Evolutionary conservation across 2,113 vertebrate species (phyloP), one percentile per base, ranked within the genome.

Genomic region (Gorsachius goisagi): DNA sequence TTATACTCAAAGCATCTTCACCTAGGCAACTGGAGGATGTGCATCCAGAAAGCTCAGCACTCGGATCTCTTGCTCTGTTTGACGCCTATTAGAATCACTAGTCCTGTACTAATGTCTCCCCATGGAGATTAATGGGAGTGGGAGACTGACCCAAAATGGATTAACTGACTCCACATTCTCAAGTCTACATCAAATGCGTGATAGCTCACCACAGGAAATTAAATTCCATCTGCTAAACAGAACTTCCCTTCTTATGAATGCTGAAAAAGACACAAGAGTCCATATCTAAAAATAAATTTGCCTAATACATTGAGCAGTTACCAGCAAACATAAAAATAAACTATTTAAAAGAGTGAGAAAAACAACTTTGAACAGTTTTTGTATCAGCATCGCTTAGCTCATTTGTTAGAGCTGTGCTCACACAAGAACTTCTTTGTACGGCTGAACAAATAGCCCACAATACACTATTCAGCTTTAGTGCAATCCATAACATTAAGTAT

Each of bases 371-470:
- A 87, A 7, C 79, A 77, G 69, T 74, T 97, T 95, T 96, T 81
- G 30, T 80, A 85, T 74, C 75, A 55, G 92, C 85, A 53, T 24
- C 12, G 58, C 83, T 97, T 86, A 97, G 80, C 62, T 93, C 77
- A 88, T 79, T 77, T 67, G 80, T 89, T 47, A 95, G 93, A 96
- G 76, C 73, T 75, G 33, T 52, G 89, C 77, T 94, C 63, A 73
- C 59, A 98, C 95, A 98, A 95, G 64, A 93, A 33, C 55, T 71
- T 88, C 96, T 96, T 97, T 98, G 97, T 98, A 10, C 67, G 53
- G 74, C 93, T 89, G 83, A 87, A 93, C 50, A 89, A 96, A 87
- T 53, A 95, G 88, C 84, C 63, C 81, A 97, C 91, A 98, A 98
- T 81, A 23, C 82, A 39, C 86, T 64, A 97, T 41, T 98, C 96